Evolutionary conservation across 2,888 invertebrate species (phyloP).

Genomic region (Elmis aenea): DNA sequence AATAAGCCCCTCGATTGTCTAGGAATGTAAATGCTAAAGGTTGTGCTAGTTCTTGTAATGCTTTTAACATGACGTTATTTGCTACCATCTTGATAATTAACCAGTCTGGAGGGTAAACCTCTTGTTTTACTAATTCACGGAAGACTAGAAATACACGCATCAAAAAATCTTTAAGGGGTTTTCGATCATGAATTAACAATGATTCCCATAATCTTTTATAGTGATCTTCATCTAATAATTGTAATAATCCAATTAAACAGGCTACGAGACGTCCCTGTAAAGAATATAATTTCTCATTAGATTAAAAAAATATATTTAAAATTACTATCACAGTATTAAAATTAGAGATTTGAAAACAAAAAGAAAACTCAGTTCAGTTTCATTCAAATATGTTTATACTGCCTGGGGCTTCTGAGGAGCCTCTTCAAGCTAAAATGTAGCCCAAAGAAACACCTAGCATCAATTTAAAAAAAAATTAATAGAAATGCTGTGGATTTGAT

Average conservation of each 20-base stretch:
- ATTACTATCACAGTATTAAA: too few relatives aligned
- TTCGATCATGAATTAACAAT: constrained; percentile 66
- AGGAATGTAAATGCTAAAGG: constrained; percentile 81
- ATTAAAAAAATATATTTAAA: constrained; percentile 4
- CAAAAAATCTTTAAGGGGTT: constrained; percentile 81
- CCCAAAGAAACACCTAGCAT: too few relatives aligned
- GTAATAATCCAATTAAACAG: constrained; percentile 78
- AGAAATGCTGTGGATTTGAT: too few relatives aligned
- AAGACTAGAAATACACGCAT: constrained; percentile 77
- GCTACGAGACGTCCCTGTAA: constrained; percentile 78
- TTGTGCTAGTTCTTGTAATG: constrained; percentile 83
- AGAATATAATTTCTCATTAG: constrained; percentile 7
- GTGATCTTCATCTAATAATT: constrained; percentile 81
- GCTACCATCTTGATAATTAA: constrained; percentile 82
- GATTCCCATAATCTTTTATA: constrained; percentile 85
- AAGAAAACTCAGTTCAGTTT: too few relatives aligned
- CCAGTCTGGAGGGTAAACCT: constrained; percentile 87
- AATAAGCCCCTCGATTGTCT: constrained; percentile 62
- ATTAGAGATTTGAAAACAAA: too few relatives aligned
- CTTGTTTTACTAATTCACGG: constrained; percentile 71
- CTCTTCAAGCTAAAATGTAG: too few relatives aligned
- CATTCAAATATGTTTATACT: too few relatives aligned
- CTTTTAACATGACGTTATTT: constrained; percentile 78
- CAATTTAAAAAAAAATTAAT: too few relatives aligned
- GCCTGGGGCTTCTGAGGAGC: too few relatives aligned